These are phyloP conservation scores for Drosophila guanche DNA, from an alignment of 1,140 invertebrate species.

Conservation along the genomic window DNA sequence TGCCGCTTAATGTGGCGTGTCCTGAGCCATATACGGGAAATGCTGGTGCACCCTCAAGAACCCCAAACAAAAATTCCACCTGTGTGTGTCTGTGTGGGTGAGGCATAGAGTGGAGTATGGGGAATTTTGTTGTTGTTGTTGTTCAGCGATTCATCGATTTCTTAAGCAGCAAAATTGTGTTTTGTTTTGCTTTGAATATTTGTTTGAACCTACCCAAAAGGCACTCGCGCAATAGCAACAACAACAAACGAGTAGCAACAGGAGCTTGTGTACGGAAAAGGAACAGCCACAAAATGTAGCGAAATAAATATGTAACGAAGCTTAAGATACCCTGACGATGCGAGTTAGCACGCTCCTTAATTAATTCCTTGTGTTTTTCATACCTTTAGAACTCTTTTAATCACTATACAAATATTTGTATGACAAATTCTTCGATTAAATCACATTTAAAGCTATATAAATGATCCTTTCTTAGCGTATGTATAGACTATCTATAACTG, in stretches of 20 bases:
- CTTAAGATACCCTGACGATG: no score
- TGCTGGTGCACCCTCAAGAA: neutral
- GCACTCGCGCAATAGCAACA: conserved; percentile 61
- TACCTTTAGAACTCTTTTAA: no score
- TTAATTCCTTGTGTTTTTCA: no score
- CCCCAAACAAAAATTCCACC: conserved; percentile 25
- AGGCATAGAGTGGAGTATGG: neutral
- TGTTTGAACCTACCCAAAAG: conserved; percentile 44
- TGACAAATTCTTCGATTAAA: no score
- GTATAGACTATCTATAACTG: no score
- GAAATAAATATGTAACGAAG: no score
- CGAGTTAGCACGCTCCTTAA: no score
- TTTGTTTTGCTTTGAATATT: conserved; percentile 47
- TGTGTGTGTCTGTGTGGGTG: conserved; percentile 22
- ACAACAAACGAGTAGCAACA: conserved; percentile 8
- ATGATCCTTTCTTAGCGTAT: no score
- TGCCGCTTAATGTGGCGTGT: conserved; percentile 75
- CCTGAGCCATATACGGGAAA: conserved; percentile 36
- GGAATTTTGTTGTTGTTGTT: conserved; percentile 10
- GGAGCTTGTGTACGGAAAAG: conserved; percentile 44
- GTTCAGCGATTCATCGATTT: conserved; percentile 63
- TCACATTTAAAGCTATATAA: no score
- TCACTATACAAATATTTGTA: no score
- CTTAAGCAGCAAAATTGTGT: conserved; percentile 59
- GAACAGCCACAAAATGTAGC: conserved; percentile 45